Percentiles rank a stretch among this genome's conserved stretches.
Conservation (phyloP, 92 coral and sea anemone genomes). For the Porites cylindrica region DNA sequence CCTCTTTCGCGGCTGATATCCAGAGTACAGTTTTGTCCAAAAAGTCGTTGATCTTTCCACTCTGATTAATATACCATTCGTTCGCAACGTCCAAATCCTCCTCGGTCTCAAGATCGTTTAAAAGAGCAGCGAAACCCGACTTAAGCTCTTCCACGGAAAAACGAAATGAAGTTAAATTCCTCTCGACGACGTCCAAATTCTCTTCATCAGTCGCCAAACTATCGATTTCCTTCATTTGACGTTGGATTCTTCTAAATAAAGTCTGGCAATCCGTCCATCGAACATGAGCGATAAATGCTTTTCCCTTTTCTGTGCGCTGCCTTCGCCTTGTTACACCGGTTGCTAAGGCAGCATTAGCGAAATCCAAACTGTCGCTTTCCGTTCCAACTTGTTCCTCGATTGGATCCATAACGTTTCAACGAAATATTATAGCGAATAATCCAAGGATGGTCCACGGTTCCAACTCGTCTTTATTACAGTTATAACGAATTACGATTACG, state of each 20-base stretch:
- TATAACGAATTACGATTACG: no score
- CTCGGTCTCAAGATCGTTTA: conserved; percentile 1
- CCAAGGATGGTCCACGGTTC: no score
- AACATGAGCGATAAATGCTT: not conserved
- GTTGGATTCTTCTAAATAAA: not conserved
- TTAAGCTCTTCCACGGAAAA: not conserved
- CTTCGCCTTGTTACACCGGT: not conserved
- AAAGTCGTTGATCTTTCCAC: not conserved
- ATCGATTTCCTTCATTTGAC: not conserved
- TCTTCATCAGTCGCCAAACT: not conserved
- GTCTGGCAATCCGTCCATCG: conserved; percentile 12
- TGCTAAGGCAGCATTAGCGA: no score
- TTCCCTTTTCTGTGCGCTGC: not conserved
- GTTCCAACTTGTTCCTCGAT: no score
- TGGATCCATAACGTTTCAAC: no score
- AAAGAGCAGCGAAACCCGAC: not conserved
- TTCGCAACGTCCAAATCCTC: conserved; percentile 7
- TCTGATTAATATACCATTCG: not conserved
- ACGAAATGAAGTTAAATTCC: conserved; percentile 3
- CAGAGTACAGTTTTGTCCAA: not conserved
- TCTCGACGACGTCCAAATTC: not conserved
- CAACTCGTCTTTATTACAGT: no score
- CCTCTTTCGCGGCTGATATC: no score
- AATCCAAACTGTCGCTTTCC: no score
- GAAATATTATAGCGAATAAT: no score